Conservation (phyloP, 2,888 invertebrate genomes). For the Clostera curtula region DNA sequence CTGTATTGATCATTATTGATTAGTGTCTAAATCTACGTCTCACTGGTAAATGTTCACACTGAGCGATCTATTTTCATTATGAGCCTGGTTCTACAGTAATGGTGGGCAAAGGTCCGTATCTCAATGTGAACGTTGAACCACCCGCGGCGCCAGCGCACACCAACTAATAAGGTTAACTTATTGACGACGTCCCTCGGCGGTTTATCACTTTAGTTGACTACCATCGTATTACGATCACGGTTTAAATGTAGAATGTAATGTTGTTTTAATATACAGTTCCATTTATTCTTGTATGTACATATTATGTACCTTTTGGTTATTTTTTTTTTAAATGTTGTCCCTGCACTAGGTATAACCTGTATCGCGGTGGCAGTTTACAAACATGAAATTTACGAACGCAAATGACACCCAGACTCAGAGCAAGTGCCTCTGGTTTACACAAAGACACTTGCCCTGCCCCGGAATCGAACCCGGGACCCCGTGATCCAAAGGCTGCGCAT, state of each 20-base stretch:
- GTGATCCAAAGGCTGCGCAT: too few species aligned
- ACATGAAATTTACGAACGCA: too few species aligned
- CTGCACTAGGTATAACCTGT: too few species aligned
- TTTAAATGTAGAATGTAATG: slow-evolving; percentile 16
- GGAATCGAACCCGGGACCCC: too few species aligned
- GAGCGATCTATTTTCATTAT: slow-evolving; percentile 23
- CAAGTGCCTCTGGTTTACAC: too few species aligned
- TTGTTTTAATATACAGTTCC: slow-evolving; percentile 6
- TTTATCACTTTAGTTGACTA: slow-evolving; percentile 44
- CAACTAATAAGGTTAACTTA: slow-evolving; percentile 59
- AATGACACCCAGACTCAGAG: too few species aligned
- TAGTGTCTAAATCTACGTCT: too few species aligned
- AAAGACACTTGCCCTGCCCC: too few species aligned
- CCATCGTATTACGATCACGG: slow-evolving; percentile 17
- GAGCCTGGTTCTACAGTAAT: slow-evolving; percentile 21
- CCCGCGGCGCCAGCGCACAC: slow-evolving; percentile 40
- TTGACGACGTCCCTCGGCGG: slow-evolving; percentile 46
- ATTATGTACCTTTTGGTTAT: slow-evolving; percentile 4
- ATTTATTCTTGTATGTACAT: background rate
- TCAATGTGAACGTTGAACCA: slow-evolving; percentile 32
- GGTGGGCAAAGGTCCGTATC: slow-evolving; percentile 23
- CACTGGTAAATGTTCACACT: slow-evolving; percentile 23
- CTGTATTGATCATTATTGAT: too few species aligned
- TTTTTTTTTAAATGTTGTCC: slow-evolving; percentile 14
- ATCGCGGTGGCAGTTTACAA: too few species aligned